Base-by-base conservation (phyloP, 35 echinoderm and acorn worm species). In the Strongylocentrotus purpuratus region DNA sequence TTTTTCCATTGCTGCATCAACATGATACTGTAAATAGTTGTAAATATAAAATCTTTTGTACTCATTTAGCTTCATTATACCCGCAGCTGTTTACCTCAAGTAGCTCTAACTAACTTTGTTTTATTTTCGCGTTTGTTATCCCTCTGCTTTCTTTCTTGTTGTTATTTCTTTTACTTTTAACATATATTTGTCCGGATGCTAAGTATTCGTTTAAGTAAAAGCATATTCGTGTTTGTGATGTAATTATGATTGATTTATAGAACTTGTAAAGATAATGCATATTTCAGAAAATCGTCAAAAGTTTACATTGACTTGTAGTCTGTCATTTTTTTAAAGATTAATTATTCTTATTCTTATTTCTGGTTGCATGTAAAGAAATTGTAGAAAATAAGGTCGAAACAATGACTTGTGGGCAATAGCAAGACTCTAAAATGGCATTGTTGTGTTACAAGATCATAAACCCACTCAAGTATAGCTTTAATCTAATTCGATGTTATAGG, bases 11-110 rank as follows among this genome's bases (percentile, higher is more conserved):
- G 65, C 65, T 78, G 65, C 65, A 78, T 78, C 25, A 78, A n/a
- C 10, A 78, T 78, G 20, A 78, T 78, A 22, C 0, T 78, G 65
- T 78, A 78, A 78, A 78, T 78, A 78, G 20, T 78, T 78, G 65
- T 78, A 78, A 78, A 78, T 78, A 78, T 78, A 28, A 78, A 78
- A 78, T 78, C 65, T 78, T 78, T 78, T 78, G 65, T 78, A 78
- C 65, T 78, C 65, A 78, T 78, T 78, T 28, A 78, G 65, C 25
- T 78, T n/a, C 65, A 78, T 7, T 78, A 28, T 78, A 78, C 65
- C 22, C 28, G 65, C 65, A 78, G 65, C 65, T 78, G 65, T 78
- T 78, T 78, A 78, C 65, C 65, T 78, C 65, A 5, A n/a, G 20
- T 78, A 6, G 65, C 20, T n/a, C 50, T 55, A n/a, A 6, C 0